phyloP scores from a whole-genome alignment of 2,888 invertebrate species.

The Trichogramma dendrolimi region DNA sequence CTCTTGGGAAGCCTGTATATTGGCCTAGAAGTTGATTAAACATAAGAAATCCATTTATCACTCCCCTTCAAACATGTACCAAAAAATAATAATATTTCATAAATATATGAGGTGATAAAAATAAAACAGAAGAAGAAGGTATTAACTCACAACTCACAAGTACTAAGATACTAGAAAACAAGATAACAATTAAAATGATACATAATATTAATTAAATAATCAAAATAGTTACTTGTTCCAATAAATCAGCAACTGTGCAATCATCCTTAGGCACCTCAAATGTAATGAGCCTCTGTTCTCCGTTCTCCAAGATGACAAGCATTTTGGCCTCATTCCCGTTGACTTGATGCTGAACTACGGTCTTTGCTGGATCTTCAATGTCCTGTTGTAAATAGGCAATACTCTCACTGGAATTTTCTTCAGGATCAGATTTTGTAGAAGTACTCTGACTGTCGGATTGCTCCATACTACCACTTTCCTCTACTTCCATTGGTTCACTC shows the following conservation, averaged over 20 bases:
- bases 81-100: conserved; percentile 3
- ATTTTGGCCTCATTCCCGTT: conserved; percentile 66
- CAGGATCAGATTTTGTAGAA: conserved; percentile 28
- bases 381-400: conserved; percentile 43
- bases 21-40: conserved; percentile 60
- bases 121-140: too few species aligned
- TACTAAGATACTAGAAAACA: too few species aligned
- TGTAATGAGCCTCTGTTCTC: conserved; percentile 78
- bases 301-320: conserved; percentile 72
- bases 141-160: too few species aligned
- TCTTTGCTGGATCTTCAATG: conserved; percentile 43
- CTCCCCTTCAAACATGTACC: conserved; percentile 18
- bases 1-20: conserved; percentile 66
- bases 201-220: too few species aligned
- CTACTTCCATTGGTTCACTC: conserved; percentile 1
- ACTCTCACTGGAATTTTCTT: conserved; percentile 37
- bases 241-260: conserved; percentile 75
- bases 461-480: too few species aligned
- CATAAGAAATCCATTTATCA: conserved; percentile 36
- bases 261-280: conserved; percentile 78
- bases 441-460: too few species aligned
- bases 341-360: conserved; percentile 47
- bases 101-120: conserved; percentile 2
- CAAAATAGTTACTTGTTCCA: conserved; percentile 63
- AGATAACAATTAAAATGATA: too few species aligned